These are phyloP conservation scores for Lagocephalus sceleratus DNA, from an alignment of 2,797 vertebrate species.

Conservation along the genomic window DNA sequence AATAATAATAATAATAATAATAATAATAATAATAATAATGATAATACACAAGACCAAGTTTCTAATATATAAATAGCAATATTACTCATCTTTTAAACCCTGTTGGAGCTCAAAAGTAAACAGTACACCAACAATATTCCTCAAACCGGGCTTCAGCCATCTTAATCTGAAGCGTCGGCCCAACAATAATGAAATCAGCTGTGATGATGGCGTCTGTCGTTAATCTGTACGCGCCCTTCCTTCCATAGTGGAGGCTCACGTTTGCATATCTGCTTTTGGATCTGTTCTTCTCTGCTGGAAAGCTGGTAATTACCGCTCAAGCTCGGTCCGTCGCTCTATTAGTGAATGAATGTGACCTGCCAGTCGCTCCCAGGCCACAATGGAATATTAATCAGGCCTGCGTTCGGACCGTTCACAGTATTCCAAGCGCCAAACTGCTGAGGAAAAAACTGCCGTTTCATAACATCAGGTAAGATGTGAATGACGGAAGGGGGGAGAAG, in stretches of 20 bases:
- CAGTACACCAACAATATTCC: too few species aligned
- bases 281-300: conserved; percentile 54
- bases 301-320: conserved; percentile 48
- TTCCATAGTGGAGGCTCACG: conserved; percentile 42
- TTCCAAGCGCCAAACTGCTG: conserved; percentile 1
- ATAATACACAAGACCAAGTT: too few species aligned
- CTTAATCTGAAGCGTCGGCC: conserved; percentile 22
- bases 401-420: conserved; percentile 4
- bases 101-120: too few species aligned
- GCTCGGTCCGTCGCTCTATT: conserved; percentile 29
- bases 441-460: not conserved
- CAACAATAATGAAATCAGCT: conserved; percentile 52
- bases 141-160: not conserved
- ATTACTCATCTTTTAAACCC: too few species aligned
- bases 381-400: conserved; percentile 27
- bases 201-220: conserved; percentile 54
- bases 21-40: too few species aligned
- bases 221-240: conserved; percentile 57
- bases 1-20: too few species aligned
- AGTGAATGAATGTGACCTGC: conserved; percentile 49
- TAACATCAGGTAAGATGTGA: not conserved
- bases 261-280: conserved; percentile 66
- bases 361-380: conserved; percentile 16
- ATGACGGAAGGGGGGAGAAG: not conserved
- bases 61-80: too few species aligned